Evolutionary conservation across 2,888 invertebrate species (phyloP), one percentile per base, ranked within the genome.

Genomic region (Parochlus steinenii): DNA sequence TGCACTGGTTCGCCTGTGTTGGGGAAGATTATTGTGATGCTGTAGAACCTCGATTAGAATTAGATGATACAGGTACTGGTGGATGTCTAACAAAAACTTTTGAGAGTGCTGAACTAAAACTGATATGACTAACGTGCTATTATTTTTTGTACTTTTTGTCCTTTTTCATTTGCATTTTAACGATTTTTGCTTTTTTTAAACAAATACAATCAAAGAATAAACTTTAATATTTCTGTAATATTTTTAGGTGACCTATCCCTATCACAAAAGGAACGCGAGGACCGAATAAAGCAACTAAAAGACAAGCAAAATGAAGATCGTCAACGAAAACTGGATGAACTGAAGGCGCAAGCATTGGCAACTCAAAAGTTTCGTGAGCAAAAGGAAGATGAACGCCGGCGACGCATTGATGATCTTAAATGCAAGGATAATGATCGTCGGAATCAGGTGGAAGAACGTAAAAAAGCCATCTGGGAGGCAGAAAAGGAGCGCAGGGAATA

Each of bases 311-410:
- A 34, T 25, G 34, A 34, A 20, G 89, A 89, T 58, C 73, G 87
- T 50, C 76, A 83, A 53, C 76, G 76, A 54, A 81, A 85, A 61
- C 67, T 89, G 53, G 86, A 87, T 56, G 89, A 89, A 63, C 67
- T 90, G 50, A 78, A 81, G 52, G 77, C 80, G 54, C 86, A 87
- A 62, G 86, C 86, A 39, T 69, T 83, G 46, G 81, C 83, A 33
- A 85, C 86, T 52, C 86, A 87, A 63, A 75, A 76, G 52, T 85
- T 83, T 61, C 74, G 87, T 32, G 86, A 86, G 65, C 82, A 82
- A 58, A 74, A 85, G 48, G 87, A 87, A 54, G 78, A 80, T 45
- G 86, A 87, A 54, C 66, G 87, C 37, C 68, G 82, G 48, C 67
- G 70, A 49, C 69, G 85, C 46, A 75, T 86, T 54, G 85, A 85